Evolutionary conservation across 2,113 vertebrate genomes (phyloP).

Genomic region (Dipodomys spectabilis): DNA sequence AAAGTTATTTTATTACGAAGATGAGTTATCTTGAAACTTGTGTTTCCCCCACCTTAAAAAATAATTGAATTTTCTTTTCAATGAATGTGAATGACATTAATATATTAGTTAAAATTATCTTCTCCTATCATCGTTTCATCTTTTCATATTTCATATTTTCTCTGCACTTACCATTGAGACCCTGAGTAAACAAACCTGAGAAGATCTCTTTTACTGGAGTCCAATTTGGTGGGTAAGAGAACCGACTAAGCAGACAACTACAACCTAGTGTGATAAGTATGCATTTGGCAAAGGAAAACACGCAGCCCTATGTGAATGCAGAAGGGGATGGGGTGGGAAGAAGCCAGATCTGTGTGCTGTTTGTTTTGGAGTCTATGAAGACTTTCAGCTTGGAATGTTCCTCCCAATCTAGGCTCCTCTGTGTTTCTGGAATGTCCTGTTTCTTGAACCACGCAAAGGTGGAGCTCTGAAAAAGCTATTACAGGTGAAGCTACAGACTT

Average conservation of each 20-base stretch:
- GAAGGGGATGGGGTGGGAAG: neutral
- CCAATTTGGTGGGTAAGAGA: neutral
- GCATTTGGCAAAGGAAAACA: neutral
- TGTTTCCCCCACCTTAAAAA: neutral
- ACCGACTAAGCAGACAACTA: neutral
- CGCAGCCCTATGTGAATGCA: neutral
- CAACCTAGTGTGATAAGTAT: neutral
- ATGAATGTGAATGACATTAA: neutral
- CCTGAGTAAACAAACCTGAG: neutral
- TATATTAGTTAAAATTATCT: conserved; percentile 14
- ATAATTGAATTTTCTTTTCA: neutral
- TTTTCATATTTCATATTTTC: neutral
- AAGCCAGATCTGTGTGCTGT: neutral
- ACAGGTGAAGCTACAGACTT: neutral
- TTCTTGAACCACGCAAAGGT: neutral
- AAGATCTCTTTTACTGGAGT: neutral
- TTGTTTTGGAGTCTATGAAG: neutral
- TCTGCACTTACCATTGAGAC: neutral
- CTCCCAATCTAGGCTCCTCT: neutral
- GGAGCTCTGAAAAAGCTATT: neutral
- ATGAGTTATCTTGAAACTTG: neutral
- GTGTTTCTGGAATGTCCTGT: neutral
- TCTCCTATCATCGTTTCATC: neutral
- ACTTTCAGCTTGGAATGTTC: neutral
- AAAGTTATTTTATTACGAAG: conserved; percentile 32